Evolutionary conservation across 2,797 vertebrate species (phyloP), one percentile per base, ranked within the genome.

Genomic region (Sphenopsis melanotis): DNA sequence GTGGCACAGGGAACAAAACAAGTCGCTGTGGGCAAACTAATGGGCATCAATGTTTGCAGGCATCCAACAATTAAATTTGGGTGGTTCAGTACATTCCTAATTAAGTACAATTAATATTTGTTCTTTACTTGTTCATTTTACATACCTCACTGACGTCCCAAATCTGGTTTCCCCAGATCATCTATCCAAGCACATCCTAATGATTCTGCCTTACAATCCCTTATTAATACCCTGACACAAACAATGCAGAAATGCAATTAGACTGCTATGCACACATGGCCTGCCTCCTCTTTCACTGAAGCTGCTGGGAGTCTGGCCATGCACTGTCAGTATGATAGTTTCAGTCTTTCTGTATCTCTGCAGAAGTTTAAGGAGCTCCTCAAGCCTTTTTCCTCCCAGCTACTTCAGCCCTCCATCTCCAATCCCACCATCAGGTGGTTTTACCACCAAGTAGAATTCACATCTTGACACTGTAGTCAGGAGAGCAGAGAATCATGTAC

Each of bases 231-330:
- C 71, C 82, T 77, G 78, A 94, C 46, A 55, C 70, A 96, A 96
- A 96, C 94, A 97, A 96, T 53, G 65, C 85, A 94, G 69, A 95
- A 83, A 94, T 90, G 96, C 94, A 98, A 97, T 98, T 98, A 97
- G 87, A 89, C 87, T 42, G 82, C 53, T 77, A 32, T 61, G 83
- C 79, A 91, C 70, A 66, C 89, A 92, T n/a, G 61, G 63, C 47
- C 93, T 84, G 69, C 16, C 69, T 91, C n/a, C 41, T 88, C 52
- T 87, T 85, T 53, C 84, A 56, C 41, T n/a, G 61, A 78, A 81
- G 64, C 53, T 74, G 49, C 12, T 77, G 63, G 32, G 50, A 91
- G 53, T n/a, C 69, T 84, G 56, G 36, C 47, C 6, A 24, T 32
- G 41, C 46, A 47, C 56, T 90, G 63, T 34, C 61, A 44, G 59